A percentile compares a stretch with the other conserved stretches of the same genome.
Conservation (phyloP, 2,797 vertebrate species). For the Lutjanus argentimaculatus region DNA sequence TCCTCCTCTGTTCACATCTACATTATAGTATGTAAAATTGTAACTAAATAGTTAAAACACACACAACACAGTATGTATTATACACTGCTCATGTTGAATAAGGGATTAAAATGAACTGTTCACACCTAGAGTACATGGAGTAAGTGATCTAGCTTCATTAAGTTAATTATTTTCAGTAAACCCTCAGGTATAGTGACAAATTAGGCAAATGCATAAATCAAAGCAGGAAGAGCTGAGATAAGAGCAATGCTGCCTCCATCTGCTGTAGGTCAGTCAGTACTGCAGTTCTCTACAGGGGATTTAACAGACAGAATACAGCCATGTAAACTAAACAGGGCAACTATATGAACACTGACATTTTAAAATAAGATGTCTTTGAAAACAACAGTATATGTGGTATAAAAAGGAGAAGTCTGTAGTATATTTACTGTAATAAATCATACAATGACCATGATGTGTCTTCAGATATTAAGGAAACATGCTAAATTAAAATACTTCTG, state of each 20-base stretch:
- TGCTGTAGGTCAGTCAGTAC: constrained; percentile 55
- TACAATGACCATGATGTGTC: too few relatives aligned
- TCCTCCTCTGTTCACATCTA: too few relatives aligned
- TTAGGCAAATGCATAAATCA: constrained; percentile 10
- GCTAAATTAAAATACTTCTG: too few relatives aligned
- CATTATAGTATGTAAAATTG: too few relatives aligned
- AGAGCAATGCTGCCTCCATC: constrained; percentile 68
- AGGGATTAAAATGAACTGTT: not conserved
- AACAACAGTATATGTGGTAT: too few relatives aligned
- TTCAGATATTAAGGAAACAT: too few relatives aligned
- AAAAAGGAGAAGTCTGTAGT: too few relatives aligned
- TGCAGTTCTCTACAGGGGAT: constrained; percentile 34
- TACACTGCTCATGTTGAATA: not conserved
- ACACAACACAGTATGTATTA: not conserved
- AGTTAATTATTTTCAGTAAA: constrained; percentile 9
- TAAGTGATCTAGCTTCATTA: not conserved
- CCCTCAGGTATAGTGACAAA: constrained; percentile 5
- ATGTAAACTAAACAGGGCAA: too few relatives aligned
- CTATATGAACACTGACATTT: not conserved
- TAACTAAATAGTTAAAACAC: too few relatives aligned
- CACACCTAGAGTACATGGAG: not conserved
- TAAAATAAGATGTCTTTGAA: not conserved
- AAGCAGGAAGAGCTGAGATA: not conserved
- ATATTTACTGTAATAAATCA: too few relatives aligned
- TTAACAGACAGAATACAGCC: not conserved